A percentile compares a stretch with the other conserved stretches of the same genome.
Conservation (phyloP, 2,797 vertebrate species). For the Bradypodion pumilum region DNA sequence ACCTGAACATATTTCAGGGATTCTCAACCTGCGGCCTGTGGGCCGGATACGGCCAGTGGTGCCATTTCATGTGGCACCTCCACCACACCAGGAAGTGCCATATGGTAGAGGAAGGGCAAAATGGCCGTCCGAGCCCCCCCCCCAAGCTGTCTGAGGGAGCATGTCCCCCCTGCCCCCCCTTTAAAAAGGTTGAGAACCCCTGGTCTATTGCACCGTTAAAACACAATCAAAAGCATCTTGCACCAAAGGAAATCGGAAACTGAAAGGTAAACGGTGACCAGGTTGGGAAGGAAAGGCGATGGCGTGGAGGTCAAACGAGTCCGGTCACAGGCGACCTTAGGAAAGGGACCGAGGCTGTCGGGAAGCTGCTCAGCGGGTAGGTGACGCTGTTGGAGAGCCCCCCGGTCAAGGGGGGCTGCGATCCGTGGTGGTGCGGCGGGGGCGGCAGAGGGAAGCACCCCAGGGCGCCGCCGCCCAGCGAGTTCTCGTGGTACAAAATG, state of each 20-base stretch:
- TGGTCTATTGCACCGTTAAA: slow-evolving; percentile 68
- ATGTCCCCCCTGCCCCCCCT: too few relatives aligned
- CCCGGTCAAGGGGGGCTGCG: slow-evolving; percentile 72
- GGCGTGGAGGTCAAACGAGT: slow-evolving; percentile 80
- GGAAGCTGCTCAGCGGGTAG: slow-evolving; percentile 86
- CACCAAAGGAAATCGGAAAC: slow-evolving; percentile 26
- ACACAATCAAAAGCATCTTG: slow-evolving; percentile 44
- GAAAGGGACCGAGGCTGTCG: slow-evolving; percentile 82
- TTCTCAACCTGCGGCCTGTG: too few relatives aligned
- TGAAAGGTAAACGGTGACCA: slow-evolving; percentile 37
- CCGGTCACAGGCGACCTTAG: slow-evolving; percentile 90
- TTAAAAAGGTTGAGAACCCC: too few relatives aligned
- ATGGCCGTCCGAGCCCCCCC: too few relatives aligned
- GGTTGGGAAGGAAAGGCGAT: background rate
- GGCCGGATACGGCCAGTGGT: too few relatives aligned
- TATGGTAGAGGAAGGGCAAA: too few relatives aligned
- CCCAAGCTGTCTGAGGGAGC: too few relatives aligned
- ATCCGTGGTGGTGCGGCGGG: slow-evolving; percentile 62
- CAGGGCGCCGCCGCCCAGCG: slow-evolving; percentile 73
- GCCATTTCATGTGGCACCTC: too few relatives aligned
- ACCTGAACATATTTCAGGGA: too few relatives aligned
- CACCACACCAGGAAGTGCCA: too few relatives aligned
- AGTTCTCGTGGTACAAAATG: slow-evolving; percentile 89
- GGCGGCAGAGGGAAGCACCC: slow-evolving; percentile 78
- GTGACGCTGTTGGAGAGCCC: slow-evolving; percentile 80